Evolutionary conservation across 2,113 vertebrate species (phyloP), one percentile per base, ranked within the genome.

Genomic region (Eidolon helvum): DNA sequence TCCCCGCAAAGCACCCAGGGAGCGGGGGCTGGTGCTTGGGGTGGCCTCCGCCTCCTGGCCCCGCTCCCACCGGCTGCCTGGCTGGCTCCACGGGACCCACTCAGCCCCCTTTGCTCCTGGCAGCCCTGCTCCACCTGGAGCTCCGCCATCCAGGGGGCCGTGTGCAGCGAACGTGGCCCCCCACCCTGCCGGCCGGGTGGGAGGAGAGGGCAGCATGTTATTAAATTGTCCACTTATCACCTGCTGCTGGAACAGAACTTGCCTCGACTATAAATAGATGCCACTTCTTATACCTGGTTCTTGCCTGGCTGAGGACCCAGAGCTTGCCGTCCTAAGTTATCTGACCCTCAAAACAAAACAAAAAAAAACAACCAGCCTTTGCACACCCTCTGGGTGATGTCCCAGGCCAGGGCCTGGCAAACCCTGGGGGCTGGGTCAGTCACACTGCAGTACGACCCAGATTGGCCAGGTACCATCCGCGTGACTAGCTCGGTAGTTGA

Each of bases 201-300:
- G 43, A 50, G 71, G 74, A 24, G 24, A 79, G 55, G 79, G 66
- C 75, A 50, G 16, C 6, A 0, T 65, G 86, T 61, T 86, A 59
- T 65, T 71, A 61, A 66, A 16, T 87, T 35, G 24, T 45, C 61
- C 38, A 33, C 91, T 82, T 71, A 40, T 75, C 93, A 68, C 90
- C 85, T 72, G 90, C 84, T 45, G 65, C 93, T 48, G 57, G 57
- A 80, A 48, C 16, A 10, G 82, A n/a, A 18, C 83, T 65, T 3
- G 43, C 71, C 59, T 5, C 7, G 35, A n/a, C 94, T 92, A 77
- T 85, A 91, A 97, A 93, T 94, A 96, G 92, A 87, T 1, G 43
- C 82, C 50, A 79, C 72, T 88, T 97, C 93, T 93, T 93, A 16
- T 92, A 71, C 96, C 96, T 94, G 88, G 63, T 3, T 48, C 53